phyloP scores from a whole-genome alignment of 2,888 invertebrate species.

The Drosophila austrosaltans region DNA sequence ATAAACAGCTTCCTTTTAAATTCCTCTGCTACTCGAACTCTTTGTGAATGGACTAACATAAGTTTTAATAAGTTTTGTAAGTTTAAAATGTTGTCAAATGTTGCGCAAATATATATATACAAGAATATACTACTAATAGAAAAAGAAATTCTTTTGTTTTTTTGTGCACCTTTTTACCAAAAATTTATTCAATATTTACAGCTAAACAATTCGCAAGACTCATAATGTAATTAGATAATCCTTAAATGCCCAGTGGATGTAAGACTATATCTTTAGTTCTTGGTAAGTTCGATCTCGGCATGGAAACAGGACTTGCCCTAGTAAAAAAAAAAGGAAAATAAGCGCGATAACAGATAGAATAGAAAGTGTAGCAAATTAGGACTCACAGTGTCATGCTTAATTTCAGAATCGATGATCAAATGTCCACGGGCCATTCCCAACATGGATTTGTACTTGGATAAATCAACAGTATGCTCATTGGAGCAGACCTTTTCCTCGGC shows the following conservation, averaged over 20 bases:
- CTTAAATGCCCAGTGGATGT: not conserved
- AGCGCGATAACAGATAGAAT: not conserved
- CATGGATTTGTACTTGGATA: conserved; percentile 83
- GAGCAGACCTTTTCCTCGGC: conserved; percentile 82
- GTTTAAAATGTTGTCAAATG: conserved; percentile 65
- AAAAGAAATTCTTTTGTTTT: not conserved
- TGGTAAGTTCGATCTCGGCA: conserved; percentile 80
- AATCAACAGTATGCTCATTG: conserved; percentile 80
- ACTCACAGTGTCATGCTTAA: conserved; percentile 83
- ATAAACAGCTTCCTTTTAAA: conserved; percentile 46
- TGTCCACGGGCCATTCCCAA: conserved; percentile 83
- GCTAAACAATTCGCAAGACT: conserved; percentile 61
- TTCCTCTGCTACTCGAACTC: conserved; percentile 49
- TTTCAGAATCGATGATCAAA: conserved; percentile 79
- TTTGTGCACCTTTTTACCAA: conserved; percentile 57
- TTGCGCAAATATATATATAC: conserved; percentile 45
- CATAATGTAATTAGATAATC: conserved; percentile 37
- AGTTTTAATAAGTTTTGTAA: conserved; percentile 63
- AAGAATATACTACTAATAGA: conserved; percentile 40
- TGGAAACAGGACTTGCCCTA: conserved; percentile 82
- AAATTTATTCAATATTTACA: conserved; percentile 51
- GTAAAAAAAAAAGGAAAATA: conserved; percentile 2
- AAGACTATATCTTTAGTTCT: conserved; percentile 52
- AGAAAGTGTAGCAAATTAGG: conserved; percentile 5
- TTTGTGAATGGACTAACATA: conserved; percentile 58